Evolutionary conservation across 2,888 invertebrate genomes (phyloP), one percentile per base, ranked within the genome.

Genomic region (Flexamia atlantica): DNA sequence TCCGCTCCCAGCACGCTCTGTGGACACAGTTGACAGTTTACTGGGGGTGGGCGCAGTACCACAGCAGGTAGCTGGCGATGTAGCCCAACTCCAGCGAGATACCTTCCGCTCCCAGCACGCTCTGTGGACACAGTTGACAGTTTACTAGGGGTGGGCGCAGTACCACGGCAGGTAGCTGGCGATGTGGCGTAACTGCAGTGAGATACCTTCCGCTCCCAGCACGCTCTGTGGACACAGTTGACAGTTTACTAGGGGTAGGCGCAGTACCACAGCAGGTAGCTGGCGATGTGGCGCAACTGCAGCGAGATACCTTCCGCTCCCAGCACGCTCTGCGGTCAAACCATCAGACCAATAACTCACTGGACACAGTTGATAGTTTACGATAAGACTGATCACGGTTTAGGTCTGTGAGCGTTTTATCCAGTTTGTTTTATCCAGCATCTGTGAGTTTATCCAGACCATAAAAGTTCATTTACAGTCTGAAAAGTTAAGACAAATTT

Each of bases 31-130:
- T n/a, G n/a, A n/a, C n/a, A n/a, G n/a, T n/a, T n/a, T n/a, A n/a
- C n/a, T n/a, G n/a, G 89, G 92, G 92, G 87, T 93, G 93, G 87
- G 89, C 92, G 86, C 89, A 92, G 89, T 90, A 93, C 91, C 96
- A 96, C 86, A 97, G 92, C 82, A 97, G 92, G 88, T 97, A 94
- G 84, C 96, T 95, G 46, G 96, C 94, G 80, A 97, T 96, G 88
- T 97, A 95, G 0, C 97, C 93, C 91, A 97, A 96, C 90, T 97
- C 97, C 53, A 97, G 91, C 3, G 96, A 97, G 32, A 95, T 95
- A 0, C 96, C 97, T 90, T 97, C 97, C 17, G 95, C 95, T 30
- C 95, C 95, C 84, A 98, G 92, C 10, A 95, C 92, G 88, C 94
- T 94, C 95, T 95, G 90, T n/a, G 7, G 90, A n/a, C n/a, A n/a